Base-by-base conservation (phyloP, 1,140 invertebrate genomes). In the Phortica variegata region DNA sequence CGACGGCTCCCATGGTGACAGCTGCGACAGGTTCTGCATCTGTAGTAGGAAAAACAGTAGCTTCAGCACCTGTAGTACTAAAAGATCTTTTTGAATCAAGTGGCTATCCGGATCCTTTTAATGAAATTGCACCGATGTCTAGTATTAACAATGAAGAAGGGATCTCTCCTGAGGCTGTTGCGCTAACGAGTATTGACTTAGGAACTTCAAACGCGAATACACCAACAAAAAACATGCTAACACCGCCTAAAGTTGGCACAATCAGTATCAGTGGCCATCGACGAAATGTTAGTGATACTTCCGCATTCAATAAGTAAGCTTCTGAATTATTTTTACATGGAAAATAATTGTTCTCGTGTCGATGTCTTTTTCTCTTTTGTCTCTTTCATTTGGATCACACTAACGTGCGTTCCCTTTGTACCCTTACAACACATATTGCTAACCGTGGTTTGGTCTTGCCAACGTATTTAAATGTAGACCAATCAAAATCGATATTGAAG, bases 271-370 rank as follows among this genome's bases (percentile, higher is more conserved):
- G 61, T 26, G 79, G 82, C 7, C 90, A 92, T 75, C 76, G 89
- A 31, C 81, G 90, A 33, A 93, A 93, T 73, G 87, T 90, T 62
- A 91, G 89, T 73, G 91, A 93, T 69, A 92, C 90, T 1, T 90
- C 89, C 39, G 88, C 89, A 56, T 89, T 91, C 63, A 90, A 88
- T 65, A 90, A 89, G 88, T 90, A 80, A 79, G 80, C n/a, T n/a
- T n/a, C n/a, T n/a, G n/a, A n/a, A n/a, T n/a, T n/a, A n/a, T 51
- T 43, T 47, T 43, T 65, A 39, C 18, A 49, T 26, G 21, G 40
- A 40, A 38, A n/a, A 40, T n/a, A 40, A 40, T n/a, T 19, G 16
- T 40, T 40, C 46, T 45, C 42, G 37, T 55, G 16, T 56, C 46
- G 43, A 47, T 56, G 32, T 44, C 54, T 56, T 54, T 62, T 65